Base-by-base conservation (phyloP, 2,113 vertebrate species). In the Gila orcuttii region DNA sequence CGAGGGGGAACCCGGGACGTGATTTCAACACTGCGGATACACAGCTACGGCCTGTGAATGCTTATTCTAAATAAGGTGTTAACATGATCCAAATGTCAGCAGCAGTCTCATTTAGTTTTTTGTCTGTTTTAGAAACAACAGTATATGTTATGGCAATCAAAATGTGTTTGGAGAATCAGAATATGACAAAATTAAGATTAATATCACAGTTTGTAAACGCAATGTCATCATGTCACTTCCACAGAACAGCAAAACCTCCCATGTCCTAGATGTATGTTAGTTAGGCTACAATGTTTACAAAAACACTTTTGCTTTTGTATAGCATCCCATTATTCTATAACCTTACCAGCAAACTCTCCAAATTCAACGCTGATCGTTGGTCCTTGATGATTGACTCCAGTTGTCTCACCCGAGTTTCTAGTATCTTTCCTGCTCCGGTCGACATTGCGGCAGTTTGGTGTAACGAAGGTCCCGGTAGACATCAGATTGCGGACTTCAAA, bases 261-360 rank as follows among this genome's bases (percentile, higher is more conserved):
- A 21, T 52, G 55, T 23, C 5, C 0, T 57, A 42, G 2, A 6
- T 39, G 17, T 21, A 6, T n/a, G 19, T 21, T 10, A 21, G 36
- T 71, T 71, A 28, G 28, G 28, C 28, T 28, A n/a, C 36, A 71
- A n/a, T 36, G 75, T 77, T 25, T 21, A 50, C n/a, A 52, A 55
- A 45, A 45, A n/a, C 42, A 33, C 19, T 2, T 64, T 79, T 8
- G 1, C 68, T n/a, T 77, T 9, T 68, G 36, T 59, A 33, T 36
- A 17, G 7, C n/a, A 11, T 71, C n/a, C 28, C 25, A 55, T 31
- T n/a, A 13, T 19, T 17, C 7, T 52, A 52, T 94, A 36, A 50
- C 19, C 97, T 96, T 93, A 99, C 98, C 97, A 99, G 93, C 73
- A 99, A 86, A 55, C 97, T 97, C 92, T 96, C 96, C 93, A 98